Conservation (phyloP, 2,888 invertebrate species). For the Mesorhabditis belari region DNA sequence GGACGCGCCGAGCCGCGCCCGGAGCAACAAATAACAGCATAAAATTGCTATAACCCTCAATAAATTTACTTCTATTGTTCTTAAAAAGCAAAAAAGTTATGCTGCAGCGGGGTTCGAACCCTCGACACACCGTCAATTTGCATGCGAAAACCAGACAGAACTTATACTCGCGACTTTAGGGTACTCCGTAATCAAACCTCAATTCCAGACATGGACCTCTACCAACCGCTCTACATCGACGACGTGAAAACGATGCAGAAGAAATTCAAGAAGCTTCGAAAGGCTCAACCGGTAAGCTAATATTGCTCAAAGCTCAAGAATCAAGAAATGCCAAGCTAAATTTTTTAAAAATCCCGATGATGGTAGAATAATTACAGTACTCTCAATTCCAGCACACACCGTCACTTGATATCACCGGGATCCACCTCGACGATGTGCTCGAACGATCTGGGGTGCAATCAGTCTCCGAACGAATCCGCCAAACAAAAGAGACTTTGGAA, state of each 20-base stretch:
- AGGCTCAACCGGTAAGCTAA: constrained; percentile 10
- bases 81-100: too few relatives aligned
- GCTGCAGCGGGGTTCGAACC: too few relatives aligned
- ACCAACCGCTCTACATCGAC: constrained; percentile 18
- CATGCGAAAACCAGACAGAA: too few relatives aligned
- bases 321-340: not conserved
- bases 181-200: not conserved
- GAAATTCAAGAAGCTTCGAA: constrained; percentile 16
- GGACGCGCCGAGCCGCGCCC: too few relatives aligned
- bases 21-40: too few relatives aligned
- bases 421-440: constrained; percentile 5
- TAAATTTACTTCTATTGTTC: too few relatives aligned
- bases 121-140: too few relatives aligned
- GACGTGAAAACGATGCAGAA: constrained; percentile 15
- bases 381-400: constrained; percentile 3
- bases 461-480: constrained; percentile 3
- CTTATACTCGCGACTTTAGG: too few relatives aligned
- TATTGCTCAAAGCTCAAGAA: not conserved
- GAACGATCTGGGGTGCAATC: constrained; percentile 6
- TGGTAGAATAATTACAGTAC: not conserved
- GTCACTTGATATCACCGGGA: constrained; percentile 1
- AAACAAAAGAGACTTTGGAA: constrained; percentile 4
- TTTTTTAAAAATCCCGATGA: not conserved
- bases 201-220: constrained; percentile 19
- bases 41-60: too few relatives aligned